Evolutionary conservation across 2,113 vertebrate species (phyloP).

Genomic region (Phaetusa simplex): DNA sequence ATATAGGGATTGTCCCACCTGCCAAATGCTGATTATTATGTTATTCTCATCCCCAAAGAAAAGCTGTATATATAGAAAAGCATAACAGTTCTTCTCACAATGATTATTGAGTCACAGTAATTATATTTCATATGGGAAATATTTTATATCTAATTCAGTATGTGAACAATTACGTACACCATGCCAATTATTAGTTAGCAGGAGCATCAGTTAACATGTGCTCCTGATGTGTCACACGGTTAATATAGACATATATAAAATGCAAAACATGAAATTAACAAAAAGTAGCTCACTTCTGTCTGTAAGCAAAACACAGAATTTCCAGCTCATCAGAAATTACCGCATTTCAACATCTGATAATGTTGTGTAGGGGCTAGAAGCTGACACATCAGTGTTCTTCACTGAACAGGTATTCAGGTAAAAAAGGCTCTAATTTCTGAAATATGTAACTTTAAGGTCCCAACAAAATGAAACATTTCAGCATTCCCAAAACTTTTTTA

Average conservation of each 20-base stretch:
- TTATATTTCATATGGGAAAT: background rate
- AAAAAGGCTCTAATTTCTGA: background rate
- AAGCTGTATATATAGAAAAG: background rate
- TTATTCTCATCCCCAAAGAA: background rate
- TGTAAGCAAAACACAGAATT: background rate
- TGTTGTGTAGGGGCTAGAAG: background rate
- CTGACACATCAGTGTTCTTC: background rate
- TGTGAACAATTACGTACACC: background rate
- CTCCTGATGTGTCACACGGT: background rate
- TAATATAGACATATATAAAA: background rate
- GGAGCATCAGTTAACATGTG: background rate
- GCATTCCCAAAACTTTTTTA: background rate
- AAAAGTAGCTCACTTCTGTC: background rate
- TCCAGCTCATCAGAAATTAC: background rate
- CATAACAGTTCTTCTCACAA: background rate
- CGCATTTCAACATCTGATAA: background rate
- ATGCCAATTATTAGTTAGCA: background rate
- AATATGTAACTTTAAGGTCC: background rate
- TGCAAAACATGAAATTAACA: background rate
- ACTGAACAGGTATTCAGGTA: background rate
- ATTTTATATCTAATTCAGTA: background rate
- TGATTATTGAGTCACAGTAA: background rate
- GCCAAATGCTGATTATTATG: background rate
- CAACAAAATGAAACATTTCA: background rate
- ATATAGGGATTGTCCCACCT: background rate